Conservation (phyloP, 2,888 invertebrate species). For the Campaea margaritaria region DNA sequence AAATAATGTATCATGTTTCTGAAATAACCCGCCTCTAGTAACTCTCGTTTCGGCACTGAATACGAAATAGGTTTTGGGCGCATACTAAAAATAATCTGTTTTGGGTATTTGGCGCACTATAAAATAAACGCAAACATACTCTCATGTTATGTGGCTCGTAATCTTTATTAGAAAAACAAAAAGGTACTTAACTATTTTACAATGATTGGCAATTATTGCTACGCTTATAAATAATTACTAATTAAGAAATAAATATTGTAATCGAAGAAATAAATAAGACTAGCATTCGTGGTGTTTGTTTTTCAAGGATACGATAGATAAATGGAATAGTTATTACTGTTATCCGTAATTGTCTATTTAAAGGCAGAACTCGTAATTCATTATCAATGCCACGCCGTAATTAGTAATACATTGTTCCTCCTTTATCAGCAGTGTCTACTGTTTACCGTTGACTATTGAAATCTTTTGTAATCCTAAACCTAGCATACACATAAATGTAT, state of each 20-base stretch:
- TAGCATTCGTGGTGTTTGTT: slow-evolving; percentile 40
- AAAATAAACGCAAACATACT: slow-evolving; percentile 17
- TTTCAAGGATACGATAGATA: slow-evolving; percentile 8
- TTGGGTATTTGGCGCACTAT: background rate
- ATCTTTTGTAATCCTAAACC: slow-evolving; percentile 15
- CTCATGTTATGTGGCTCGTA: slow-evolving; percentile 13
- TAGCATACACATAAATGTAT: too few relatives aligned
- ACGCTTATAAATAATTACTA: background rate
- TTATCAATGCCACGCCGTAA: slow-evolving; percentile 12
- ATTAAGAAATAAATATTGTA: slow-evolving; percentile 9
- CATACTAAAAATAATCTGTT: too few relatives aligned
- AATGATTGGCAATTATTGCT: background rate
- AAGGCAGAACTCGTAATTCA: slow-evolving; percentile 5
- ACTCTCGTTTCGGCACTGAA: background rate
- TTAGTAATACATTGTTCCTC: slow-evolving; percentile 16
- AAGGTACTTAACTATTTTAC: slow-evolving; percentile 21
- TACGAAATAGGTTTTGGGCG: too few relatives aligned
- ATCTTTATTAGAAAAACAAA: slow-evolving; percentile 35
- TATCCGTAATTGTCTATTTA: slow-evolving; percentile 8
- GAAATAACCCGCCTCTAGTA: slow-evolving; percentile 19
- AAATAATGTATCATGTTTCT: slow-evolving; percentile 38
- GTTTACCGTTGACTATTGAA: slow-evolving; percentile 3
- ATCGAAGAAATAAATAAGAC: slow-evolving; percentile 37
- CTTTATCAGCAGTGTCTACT: slow-evolving; percentile 17
- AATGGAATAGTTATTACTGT: slow-evolving; percentile 7